Base-by-base conservation (phyloP, 2,888 invertebrate species). In the Julus scanicus region DNA sequence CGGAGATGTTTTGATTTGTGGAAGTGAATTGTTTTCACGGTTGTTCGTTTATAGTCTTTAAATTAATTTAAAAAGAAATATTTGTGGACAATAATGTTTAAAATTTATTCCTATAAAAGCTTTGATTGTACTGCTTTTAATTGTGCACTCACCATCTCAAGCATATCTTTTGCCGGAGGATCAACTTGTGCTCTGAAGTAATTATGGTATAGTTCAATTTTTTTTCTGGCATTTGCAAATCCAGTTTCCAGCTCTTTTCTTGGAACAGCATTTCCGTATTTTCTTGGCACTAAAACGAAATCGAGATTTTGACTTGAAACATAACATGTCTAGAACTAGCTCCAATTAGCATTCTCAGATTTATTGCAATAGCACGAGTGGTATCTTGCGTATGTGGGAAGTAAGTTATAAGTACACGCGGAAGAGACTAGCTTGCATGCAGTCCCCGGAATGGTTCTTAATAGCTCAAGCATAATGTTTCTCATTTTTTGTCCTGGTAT, bases 131-230 rank as follows among this genome's bases (percentile, higher is more conserved):
- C n/a, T n/a, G n/a, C n/a, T n/a, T n/a, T n/a, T n/a, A n/a, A 37
- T n/a, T 17, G 5, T 13, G 4, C 15, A 15, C 89, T 90, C 92
- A 96, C 96, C 96, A 96, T 95, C 90, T 94, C 92, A 40, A 96
- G 93, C 96, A 96, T 96, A 92, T 96, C 96, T n/a, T 95, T 94
- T 20, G 96, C 95, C 57, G 94, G 93, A 0, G 96, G 96, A 89
- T 94, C 93, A 49, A 96, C 96, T 92, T 94, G 95, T 2, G 95
- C 94, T 87, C 96, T 94, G 91, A 96, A 96, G 91, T 94, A 95
- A 91, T 96, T 96, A 92, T 96, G 96, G 90, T 95, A 95, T 39
- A 94, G 93, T 3, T 95, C 95, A 90, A 96, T 95, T 92, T 95
- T 96, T 89, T 94, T 93, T 91, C 95, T 94, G 0, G 90, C 89